Base-by-base conservation (phyloP, 2,888 invertebrate genomes). In the Elmis aenea region DNA sequence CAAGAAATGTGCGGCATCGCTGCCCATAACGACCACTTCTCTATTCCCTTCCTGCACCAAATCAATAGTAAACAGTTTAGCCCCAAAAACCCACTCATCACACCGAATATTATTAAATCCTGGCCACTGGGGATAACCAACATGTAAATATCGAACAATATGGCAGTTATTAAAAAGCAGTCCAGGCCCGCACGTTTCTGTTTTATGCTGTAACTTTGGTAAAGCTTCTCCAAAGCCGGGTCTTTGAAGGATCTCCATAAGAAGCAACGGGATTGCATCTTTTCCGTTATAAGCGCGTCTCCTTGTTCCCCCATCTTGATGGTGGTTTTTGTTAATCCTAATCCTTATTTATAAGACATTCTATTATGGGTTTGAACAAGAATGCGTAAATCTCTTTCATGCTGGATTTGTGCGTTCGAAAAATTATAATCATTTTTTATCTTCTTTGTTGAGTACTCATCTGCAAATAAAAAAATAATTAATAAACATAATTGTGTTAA, bases 171-270 rank as follows among this genome's bases (percentile, higher is more conserved):
- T 10, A 83, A 69, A 63, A 83, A 84, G 64, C 81, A 81, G 59
- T 78, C 77, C 24, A 85, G 68, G 16, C 83, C 84, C 26, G 78
- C 76, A 27, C 83, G 74, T 54, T 83, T 78, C 61, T 84, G 84
- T 54, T 83, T 79, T 26, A 79, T 72, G 54, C 80, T 79, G 63
- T 84, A 85, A 43, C 77, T 78, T 50, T 81, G 80, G 61, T 84
- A 85, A 3, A 85, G 71, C 53, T 75, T 74, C 58, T 85, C 83
- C 46, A 84, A 69, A 30, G 80, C 75, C 5, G 74, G 70, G 55
- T 78, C 79, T 18, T 76, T 69, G 60, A 79, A 79, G 25, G 73
- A 72, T 32, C 72, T 64, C 42, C 46, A 52, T n/a, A 52, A 33
- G 33, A 52, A 46, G 38, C 51, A 50, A 15, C 50, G 40, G 6